phyloP scores from a whole-genome alignment of 2,113 vertebrate genomes.

The Aramus guarauna region DNA sequence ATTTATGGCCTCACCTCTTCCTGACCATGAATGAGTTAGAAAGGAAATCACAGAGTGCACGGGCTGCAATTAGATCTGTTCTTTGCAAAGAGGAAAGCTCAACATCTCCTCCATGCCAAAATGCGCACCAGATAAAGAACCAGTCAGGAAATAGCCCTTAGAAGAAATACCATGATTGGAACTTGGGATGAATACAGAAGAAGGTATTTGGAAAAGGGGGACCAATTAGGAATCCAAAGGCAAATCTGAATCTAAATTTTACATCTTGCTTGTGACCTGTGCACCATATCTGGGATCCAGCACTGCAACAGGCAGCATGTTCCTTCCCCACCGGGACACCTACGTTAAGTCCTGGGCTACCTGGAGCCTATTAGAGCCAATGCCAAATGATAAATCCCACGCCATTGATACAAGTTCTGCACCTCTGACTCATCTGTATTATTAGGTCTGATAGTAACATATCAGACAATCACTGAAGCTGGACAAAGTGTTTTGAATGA shows the following conservation, averaged over 20 bases:
- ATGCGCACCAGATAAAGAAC: background rate
- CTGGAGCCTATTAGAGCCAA: background rate
- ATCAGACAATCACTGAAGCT: background rate
- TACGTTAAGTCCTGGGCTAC: background rate
- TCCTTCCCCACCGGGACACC: background rate
- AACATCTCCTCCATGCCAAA: background rate
- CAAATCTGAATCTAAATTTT: background rate
- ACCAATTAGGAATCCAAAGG: background rate
- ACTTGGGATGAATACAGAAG: background rate
- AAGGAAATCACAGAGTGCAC: background rate
- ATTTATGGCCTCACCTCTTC: background rate
- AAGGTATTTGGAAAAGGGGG: background rate
- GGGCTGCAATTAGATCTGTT: background rate
- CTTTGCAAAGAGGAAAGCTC: background rate
- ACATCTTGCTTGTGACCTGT: background rate
- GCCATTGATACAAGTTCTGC: background rate
- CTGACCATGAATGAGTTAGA: background rate
- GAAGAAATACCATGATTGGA: background rate
- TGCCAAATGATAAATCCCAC: background rate
- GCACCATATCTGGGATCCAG: background rate
- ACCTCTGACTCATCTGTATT: background rate
- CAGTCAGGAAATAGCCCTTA: background rate
- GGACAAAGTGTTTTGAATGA: background rate
- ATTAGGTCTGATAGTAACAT: background rate
- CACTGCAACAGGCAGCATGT: background rate